Conservation (phyloP, 2,888 invertebrate species). For the Oscheius sp. region DNA sequence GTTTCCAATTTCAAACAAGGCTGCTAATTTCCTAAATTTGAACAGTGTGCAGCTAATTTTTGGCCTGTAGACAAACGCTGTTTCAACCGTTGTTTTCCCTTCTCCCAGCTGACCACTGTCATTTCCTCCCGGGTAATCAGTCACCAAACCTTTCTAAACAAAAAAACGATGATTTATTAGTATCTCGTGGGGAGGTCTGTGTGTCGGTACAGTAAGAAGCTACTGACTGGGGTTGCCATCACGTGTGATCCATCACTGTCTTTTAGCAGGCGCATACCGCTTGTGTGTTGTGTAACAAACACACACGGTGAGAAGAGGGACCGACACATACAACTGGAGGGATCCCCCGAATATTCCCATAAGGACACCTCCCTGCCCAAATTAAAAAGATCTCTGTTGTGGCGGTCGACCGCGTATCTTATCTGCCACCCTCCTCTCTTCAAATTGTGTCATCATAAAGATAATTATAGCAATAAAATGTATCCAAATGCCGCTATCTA, state of each 20-base stretch:
- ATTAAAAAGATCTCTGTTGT: background rate
- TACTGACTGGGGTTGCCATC: slow-evolving; percentile 31
- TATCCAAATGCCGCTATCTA: slow-evolving; percentile 1
- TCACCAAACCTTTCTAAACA: background rate
- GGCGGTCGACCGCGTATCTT: slow-evolving; percentile 11
- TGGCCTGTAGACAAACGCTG: too few relatives aligned
- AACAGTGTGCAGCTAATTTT: too few relatives aligned
- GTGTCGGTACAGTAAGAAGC: slow-evolving; percentile 18
- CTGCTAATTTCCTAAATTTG: too few relatives aligned
- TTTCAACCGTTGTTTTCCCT: too few relatives aligned
- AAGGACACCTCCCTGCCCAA: slow-evolving; percentile 1
- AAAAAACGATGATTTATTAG: background rate
- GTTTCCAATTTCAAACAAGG: too few relatives aligned
- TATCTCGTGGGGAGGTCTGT: background rate
- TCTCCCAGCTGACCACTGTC: background rate
- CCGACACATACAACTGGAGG: background rate
- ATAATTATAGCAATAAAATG: slow-evolving; percentile 32
- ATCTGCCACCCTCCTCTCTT: background rate
- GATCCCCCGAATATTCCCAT: background rate
- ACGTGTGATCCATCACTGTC: slow-evolving; percentile 33
- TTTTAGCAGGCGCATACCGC: slow-evolving; percentile 33
- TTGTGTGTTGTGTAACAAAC: slow-evolving; percentile 29
- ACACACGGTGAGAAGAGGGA: background rate
- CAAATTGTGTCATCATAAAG: slow-evolving; percentile 18
- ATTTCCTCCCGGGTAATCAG: background rate